A percentile compares a stretch with the other conserved stretches of the same genome.
Evolutionary conservation across 2,113 vertebrate genomes (phyloP).

Genomic region (Glareola pratincola): DNA sequence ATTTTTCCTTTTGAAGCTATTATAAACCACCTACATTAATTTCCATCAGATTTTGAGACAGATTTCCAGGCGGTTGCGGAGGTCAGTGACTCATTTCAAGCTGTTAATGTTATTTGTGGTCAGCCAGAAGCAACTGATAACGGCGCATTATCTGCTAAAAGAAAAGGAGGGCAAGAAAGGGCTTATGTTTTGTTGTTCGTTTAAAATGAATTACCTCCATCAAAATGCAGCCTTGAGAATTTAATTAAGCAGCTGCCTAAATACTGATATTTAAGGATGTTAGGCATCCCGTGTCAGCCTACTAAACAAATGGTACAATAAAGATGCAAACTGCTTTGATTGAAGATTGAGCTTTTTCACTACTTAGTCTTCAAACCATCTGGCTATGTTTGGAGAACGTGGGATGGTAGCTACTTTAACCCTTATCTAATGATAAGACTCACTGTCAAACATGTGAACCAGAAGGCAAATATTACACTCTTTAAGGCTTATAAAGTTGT

Average conservation of each 20-base stretch:
- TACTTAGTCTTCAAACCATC: slow-evolving; percentile 63
- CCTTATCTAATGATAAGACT: slow-evolving; percentile 73
- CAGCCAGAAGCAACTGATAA: slow-evolving; percentile 67
- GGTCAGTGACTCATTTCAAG: slow-evolving; percentile 55
- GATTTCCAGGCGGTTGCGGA: slow-evolving; percentile 3
- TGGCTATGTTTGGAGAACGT: slow-evolving; percentile 71
- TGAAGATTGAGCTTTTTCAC: slow-evolving; percentile 64
- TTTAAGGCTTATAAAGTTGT: not conserved
- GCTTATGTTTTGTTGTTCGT: slow-evolving; percentile 53
- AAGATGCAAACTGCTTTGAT: slow-evolving; percentile 67
- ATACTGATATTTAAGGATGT: slow-evolving; percentile 57
- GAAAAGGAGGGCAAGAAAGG: slow-evolving; percentile 19
- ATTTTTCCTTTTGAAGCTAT: not conserved
- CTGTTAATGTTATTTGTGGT: slow-evolving; percentile 63
- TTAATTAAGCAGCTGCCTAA: slow-evolving; percentile 74
- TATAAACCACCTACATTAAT: slow-evolving; percentile 4
- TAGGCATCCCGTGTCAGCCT: slow-evolving; percentile 46
- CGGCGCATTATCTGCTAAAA: slow-evolving; percentile 16
- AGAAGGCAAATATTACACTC: slow-evolving; percentile 49
- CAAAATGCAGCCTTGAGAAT: slow-evolving; percentile 67
- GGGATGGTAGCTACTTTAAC: slow-evolving; percentile 64
- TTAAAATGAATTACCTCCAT: slow-evolving; percentile 63
- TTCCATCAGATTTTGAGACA: slow-evolving; percentile 20
- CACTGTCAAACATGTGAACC: slow-evolving; percentile 39
- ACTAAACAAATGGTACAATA: slow-evolving; percentile 73